Conservation (phyloP, 1,140 invertebrate genomes). For the Anastrepha obliqua region DNA sequence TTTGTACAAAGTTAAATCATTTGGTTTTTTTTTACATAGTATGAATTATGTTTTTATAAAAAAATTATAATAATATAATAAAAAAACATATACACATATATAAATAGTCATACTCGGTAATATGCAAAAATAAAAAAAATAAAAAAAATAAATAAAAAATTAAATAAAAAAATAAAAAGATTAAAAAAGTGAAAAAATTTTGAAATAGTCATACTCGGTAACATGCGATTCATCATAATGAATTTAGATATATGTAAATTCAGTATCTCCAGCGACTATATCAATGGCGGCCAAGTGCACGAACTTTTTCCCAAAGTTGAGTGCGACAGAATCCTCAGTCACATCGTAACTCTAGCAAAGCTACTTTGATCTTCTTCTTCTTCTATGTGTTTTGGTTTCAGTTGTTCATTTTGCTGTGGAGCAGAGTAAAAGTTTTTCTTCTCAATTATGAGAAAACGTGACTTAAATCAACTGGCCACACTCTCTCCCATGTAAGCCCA, state of each 20-base stretch:
- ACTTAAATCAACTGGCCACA: constrained; percentile 3
- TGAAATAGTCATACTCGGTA: neutral
- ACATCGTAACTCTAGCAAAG: neutral
- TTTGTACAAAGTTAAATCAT: too few relatives aligned
- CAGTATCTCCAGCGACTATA: too few relatives aligned
- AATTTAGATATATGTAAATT: too few relatives aligned
- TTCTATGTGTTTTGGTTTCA: neutral
- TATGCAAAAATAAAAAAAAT: too few relatives aligned
- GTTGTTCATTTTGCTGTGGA: neutral
- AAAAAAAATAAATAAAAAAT: too few relatives aligned
- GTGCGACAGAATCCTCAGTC: neutral
- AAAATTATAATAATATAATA: too few relatives aligned
- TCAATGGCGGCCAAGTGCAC: neutral
- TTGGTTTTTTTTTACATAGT: too few relatives aligned
- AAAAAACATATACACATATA: too few relatives aligned
- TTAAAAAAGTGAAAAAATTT: neutral
- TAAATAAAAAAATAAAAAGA: too few relatives aligned
- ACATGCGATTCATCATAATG: too few relatives aligned
- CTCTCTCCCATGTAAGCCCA: neutral
- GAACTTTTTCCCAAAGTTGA: neutral
- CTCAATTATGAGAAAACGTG: constrained; percentile 44
- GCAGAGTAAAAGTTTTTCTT: constrained; percentile 11
- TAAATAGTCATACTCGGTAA: too few relatives aligned
- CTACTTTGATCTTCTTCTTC: neutral
- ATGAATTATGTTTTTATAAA: too few relatives aligned